Evolutionary conservation across 2,797 vertebrate species (phyloP).

Genomic region (Schizothorax lantsangensis): DNA sequence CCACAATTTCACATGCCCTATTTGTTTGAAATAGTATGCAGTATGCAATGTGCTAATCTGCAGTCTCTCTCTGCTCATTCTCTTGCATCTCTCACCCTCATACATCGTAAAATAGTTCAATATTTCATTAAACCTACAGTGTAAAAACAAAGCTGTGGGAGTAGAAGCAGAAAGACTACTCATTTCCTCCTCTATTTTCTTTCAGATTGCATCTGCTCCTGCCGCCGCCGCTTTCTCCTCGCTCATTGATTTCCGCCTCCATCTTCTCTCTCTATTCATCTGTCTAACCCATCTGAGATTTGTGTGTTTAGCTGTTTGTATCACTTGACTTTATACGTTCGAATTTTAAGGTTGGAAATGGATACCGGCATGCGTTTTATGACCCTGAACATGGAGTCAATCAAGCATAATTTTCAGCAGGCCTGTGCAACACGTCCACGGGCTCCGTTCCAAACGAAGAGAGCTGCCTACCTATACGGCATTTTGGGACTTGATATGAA

Average conservation of each 20-base stretch:
- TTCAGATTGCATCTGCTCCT: constrained; percentile 22
- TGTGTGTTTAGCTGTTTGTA: constrained; percentile 11
- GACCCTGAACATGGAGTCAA: background rate
- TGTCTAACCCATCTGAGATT: background rate
- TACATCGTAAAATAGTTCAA: constrained; percentile 1
- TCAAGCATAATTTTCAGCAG: background rate
- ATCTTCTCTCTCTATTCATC: background rate
- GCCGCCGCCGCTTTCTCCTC: background rate
- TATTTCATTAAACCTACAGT: background rate
- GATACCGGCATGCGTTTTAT: background rate
- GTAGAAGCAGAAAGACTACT: background rate
- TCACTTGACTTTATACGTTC: constrained; percentile 2
- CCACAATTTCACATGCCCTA: background rate
- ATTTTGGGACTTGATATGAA: background rate
- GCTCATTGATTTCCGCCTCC: constrained; percentile 12
- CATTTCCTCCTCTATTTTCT: constrained; percentile 7
- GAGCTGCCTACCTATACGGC: background rate
- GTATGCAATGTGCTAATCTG: background rate
- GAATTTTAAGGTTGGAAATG: constrained; percentile 1
- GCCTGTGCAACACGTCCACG: rapidly evolving
- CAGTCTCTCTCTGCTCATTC: background rate
- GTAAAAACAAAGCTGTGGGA: background rate
- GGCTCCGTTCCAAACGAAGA: background rate
- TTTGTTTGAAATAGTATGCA: background rate
- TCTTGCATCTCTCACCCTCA: background rate